These are phyloP conservation scores for Drosophila insularis DNA, from an alignment of 1,140 invertebrate genomes.

Conservation along the genomic window DNA sequence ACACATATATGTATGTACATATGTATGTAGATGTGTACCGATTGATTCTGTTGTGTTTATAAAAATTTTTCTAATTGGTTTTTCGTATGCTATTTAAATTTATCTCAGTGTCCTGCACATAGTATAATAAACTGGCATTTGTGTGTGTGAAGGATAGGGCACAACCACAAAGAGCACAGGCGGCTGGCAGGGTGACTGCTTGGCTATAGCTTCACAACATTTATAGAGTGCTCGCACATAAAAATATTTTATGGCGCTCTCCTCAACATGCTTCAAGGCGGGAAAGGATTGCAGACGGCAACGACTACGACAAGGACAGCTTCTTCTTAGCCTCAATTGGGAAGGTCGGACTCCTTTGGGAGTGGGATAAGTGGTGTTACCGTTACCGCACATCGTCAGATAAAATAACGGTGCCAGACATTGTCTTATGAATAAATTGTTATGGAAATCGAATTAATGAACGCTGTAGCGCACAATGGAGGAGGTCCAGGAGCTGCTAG, in stretches of 20 bases:
- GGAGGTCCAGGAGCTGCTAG: slow-evolving; percentile 31
- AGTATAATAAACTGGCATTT: neutral
- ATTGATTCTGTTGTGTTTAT: neutral
- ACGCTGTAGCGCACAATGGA: slow-evolving; percentile 77
- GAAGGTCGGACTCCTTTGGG: neutral
- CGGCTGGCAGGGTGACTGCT: slow-evolving; percentile 31
- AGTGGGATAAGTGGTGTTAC: slow-evolving; percentile 75
- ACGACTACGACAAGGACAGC: slow-evolving; percentile 25
- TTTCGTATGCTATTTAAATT: neutral
- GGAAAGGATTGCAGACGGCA: slow-evolving; percentile 74
- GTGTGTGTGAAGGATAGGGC: neutral
- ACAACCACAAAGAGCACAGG: slow-evolving; percentile 51
- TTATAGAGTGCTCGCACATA: slow-evolving; percentile 81
- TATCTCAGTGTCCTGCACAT: slow-evolving; percentile 17
- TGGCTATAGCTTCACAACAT: slow-evolving; percentile 49
- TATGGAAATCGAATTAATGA: slow-evolving; percentile 83
- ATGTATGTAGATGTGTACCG: neutral
- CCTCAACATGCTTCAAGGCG: slow-evolving; percentile 46
- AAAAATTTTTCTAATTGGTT: neutral
- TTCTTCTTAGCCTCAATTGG: neutral
- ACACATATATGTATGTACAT: too few species aligned
- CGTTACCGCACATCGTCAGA: slow-evolving; percentile 82
- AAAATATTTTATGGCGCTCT: slow-evolving; percentile 81
- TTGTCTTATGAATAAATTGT: slow-evolving; percentile 83
- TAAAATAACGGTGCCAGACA: slow-evolving; percentile 83